Evolutionary conservation across 2,113 vertebrate genomes (phyloP).

Genomic region (Xiphophorus maculatus): DNA sequence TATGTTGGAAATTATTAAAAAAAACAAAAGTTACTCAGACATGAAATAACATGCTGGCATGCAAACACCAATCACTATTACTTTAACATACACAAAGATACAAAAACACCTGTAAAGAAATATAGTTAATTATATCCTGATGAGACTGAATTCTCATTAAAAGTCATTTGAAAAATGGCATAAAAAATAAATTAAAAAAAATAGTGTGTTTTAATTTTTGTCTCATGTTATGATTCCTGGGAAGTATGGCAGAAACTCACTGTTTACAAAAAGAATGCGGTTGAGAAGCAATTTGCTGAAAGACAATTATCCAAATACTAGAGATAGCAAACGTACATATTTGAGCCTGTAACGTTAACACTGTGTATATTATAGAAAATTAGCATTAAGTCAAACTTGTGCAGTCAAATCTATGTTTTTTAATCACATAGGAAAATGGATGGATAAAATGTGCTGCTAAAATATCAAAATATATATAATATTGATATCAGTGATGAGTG

Average conservation of each 20-base stretch:
- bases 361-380: too few relatives aligned
- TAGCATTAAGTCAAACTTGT: neutral
- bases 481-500: too few relatives aligned
- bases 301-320: too few relatives aligned
- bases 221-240: neutral
- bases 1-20: neutral
- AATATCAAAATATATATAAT: too few relatives aligned
- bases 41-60: slow-evolving; percentile 47
- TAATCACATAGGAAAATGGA: neutral
- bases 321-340: too few relatives aligned
- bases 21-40: neutral
- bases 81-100: neutral
- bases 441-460: too few relatives aligned
- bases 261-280: neutral
- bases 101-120: neutral
- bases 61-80: slow-evolving; percentile 15
- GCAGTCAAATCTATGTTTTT: neutral
- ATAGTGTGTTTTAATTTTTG: neutral
- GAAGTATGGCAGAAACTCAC: neutral
- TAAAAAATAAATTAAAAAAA: too few relatives aligned
- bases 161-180: too few relatives aligned
- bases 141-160: neutral
- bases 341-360: too few relatives aligned
- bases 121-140: neutral
- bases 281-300: neutral